Evolutionary conservation across 1,140 invertebrate genomes (phyloP).

Genomic region (Papilio xuthus): DNA sequence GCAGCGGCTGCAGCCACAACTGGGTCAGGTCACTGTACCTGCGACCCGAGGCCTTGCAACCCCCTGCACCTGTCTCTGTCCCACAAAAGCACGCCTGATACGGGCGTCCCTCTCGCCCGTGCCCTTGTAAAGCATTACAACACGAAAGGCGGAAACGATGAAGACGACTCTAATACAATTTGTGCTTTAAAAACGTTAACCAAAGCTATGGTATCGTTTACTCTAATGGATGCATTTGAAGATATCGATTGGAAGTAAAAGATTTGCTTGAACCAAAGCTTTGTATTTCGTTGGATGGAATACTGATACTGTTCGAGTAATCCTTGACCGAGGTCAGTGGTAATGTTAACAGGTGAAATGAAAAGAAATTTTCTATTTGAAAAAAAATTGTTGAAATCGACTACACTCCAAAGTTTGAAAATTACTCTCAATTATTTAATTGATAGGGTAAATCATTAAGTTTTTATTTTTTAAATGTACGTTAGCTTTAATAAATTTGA

Average conservation of each 20-base stretch:
- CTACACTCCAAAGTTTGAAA: no score
- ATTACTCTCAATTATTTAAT: no score
- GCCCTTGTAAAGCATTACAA: conserved; percentile 74
- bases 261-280: conserved; percentile 53
- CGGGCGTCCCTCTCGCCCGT: conserved; percentile 53
- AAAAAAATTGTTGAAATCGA: neutral
- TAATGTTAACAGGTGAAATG: conserved; percentile 21
- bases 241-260: conserved; percentile 51
- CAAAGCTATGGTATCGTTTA: conserved; percentile 43
- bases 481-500: no score
- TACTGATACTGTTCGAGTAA: conserved; percentile 36
- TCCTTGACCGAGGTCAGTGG: conserved; percentile 43
- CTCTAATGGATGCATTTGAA: conserved; percentile 48
- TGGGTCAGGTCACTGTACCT: conserved; percentile 78
- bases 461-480: no score
- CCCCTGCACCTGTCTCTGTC: conserved; percentile 55
- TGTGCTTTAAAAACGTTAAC: conserved; percentile 53
- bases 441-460: no score
- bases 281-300: conserved; percentile 40
- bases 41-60: conserved; percentile 75
- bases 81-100: conserved; percentile 41
- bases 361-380: neutral
- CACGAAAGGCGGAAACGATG: conserved; percentile 74
- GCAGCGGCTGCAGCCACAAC: conserved; percentile 63
- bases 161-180: conserved; percentile 61